Base-by-base conservation (phyloP, 2,888 invertebrate genomes). In the Palloptera scutellata region DNA sequence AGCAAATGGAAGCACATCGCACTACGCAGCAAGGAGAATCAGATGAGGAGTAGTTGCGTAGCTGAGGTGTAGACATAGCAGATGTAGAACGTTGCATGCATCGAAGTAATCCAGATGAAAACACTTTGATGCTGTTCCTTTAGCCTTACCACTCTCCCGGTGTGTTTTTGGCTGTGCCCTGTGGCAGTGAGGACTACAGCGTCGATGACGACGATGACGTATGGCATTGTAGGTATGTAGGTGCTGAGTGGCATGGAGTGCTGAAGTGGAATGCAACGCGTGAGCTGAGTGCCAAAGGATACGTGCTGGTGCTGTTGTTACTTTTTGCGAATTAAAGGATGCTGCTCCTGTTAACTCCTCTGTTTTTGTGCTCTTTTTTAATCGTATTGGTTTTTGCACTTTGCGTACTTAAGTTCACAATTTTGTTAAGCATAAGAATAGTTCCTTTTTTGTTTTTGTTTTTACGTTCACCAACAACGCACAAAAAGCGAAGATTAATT, bases 261-360 rank as follows among this genome's bases (percentile, higher is more conserved):
- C 30, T 60, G 17, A 45, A 60, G 67, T 45, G 61, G 52, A 60
- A 52, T 53, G 12, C 65, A 52, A 51, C 57, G 67, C 58, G 67
- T 68, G 70, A 55, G 64, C 62, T 60, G 72, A 42, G 70, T 68
- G 65, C 66, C 12, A 68, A 70, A 68, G 67, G 65, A 69, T 66
- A 57, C 61, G 30, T 51, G 11, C 40, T 64, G 10, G 19, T 51
- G 53, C 53, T 42, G 17, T 58, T 60, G 64, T 73, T 67, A 65
- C 70, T 66, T 57, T 62, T 43, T 58, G 66, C 65, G 76, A 72
- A 76, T 77, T 77, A 75, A 78, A 75, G 68, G 66, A 76, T 76
- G 75, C 72, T 53, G 59, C 45, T 45, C 30, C 48, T 57, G 30
- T 69, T 66, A 64, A 58, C 58, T 43, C 42, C 15, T 53, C 53